Conservation (phyloP, 2,113 vertebrate genomes). For the Onychorhynchus coronatus region DNA sequence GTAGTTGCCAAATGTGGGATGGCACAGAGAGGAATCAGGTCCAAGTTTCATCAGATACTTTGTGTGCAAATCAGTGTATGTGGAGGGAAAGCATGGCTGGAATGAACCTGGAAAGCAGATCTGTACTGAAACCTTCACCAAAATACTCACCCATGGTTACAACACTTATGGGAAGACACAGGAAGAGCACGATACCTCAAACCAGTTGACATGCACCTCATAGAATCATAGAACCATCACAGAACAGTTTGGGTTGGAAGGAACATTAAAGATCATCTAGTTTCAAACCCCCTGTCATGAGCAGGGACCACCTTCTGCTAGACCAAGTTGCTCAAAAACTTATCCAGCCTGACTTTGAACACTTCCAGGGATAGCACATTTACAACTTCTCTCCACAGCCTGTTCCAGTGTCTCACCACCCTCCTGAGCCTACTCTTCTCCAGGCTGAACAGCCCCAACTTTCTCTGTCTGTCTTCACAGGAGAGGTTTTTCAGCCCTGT, state of each 20-base stretch:
- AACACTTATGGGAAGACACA: neutral
- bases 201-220: neutral
- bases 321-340: neutral
- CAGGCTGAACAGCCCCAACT: neutral
- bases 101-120: neutral
- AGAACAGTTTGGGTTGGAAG: neutral
- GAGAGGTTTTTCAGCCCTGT: neutral
- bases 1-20: neutral
- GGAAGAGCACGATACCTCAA: neutral
- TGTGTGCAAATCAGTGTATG: neutral
- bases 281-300: neutral
- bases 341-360: neutral
- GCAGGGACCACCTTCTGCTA: neutral
- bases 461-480: neutral
- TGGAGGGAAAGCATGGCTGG: neutral
- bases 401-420: neutral
- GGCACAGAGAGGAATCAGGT: neutral
- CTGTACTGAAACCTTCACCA: neutral
- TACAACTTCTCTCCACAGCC: neutral
- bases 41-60: neutral
- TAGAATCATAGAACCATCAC: neutral
- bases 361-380: neutral
- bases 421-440: neutral
- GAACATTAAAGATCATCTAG: neutral
- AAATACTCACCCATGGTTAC: neutral